Percentiles rank a stretch among this genome's conserved stretches.
These are phyloP conservation scores for Eristalinus sepulchralis DNA, from an alignment of 2,888 invertebrate genomes.

Conservation along the genomic window DNA sequence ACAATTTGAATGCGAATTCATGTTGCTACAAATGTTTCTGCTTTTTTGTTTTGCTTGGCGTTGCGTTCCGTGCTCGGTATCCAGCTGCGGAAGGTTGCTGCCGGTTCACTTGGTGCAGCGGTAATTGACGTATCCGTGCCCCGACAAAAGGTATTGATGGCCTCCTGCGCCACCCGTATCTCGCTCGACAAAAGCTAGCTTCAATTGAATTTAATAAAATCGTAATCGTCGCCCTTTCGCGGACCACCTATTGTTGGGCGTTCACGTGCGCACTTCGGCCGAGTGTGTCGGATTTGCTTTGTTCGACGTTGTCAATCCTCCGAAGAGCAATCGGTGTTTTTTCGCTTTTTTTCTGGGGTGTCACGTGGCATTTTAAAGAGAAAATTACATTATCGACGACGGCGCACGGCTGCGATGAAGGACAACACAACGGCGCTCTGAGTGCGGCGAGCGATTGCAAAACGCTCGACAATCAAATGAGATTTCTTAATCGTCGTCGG, in stretches of 20 bases:
- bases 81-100: slow-evolving; percentile 43
- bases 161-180: background rate
- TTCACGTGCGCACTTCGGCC: slow-evolving; percentile 65
- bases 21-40: slow-evolving; percentile 13
- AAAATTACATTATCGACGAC: slow-evolving; percentile 67
- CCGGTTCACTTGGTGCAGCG: slow-evolving; percentile 33
- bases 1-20: slow-evolving; percentile 30
- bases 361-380: slow-evolving; percentile 70
- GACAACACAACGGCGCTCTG: background rate
- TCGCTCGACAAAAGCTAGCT: slow-evolving; percentile 46
- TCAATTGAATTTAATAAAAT: slow-evolving; percentile 71
- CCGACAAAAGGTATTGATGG: slow-evolving; percentile 57
- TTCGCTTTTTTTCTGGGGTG: slow-evolving; percentile 1
- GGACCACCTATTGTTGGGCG: slow-evolving; percentile 53
- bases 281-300: slow-evolving; percentile 61
- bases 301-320: slow-evolving; percentile 49
- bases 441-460: slow-evolving; percentile 56
- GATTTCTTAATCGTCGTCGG: slow-evolving; percentile 44
- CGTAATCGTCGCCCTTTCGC: slow-evolving; percentile 53
- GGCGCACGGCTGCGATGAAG: background rate
- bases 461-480: slow-evolving; percentile 53
- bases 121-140: slow-evolving; percentile 61
- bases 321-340: slow-evolving; percentile 62
- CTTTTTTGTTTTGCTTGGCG: background rate
- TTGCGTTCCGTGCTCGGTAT: slow-evolving; percentile 16